These are phyloP conservation scores for Agapornis roseicollis DNA, from an alignment of 2,113 vertebrate genomes.

Conservation along the genomic window DNA sequence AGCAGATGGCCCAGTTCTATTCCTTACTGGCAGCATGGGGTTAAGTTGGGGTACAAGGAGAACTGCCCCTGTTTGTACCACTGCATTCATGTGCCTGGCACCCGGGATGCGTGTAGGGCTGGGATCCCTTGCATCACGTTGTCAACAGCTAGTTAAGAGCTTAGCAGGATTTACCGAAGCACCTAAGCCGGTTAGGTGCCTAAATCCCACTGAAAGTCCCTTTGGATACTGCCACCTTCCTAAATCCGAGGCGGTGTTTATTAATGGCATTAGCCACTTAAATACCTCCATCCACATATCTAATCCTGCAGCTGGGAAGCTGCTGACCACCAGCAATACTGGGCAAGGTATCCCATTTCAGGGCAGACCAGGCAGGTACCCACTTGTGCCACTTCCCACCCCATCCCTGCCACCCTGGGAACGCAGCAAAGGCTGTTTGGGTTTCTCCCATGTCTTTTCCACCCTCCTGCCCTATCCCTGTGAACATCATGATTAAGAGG, in stretches of 20 bases:
- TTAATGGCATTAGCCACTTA: background rate
- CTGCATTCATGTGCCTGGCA: fast-evolving
- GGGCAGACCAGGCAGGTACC: background rate
- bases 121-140: background rate
- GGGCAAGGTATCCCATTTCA: background rate
- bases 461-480: background rate
- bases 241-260: background rate
- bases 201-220: background rate
- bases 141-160: background rate
- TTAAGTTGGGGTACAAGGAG: background rate
- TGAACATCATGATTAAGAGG: fast-evolving
- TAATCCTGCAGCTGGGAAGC: background rate
- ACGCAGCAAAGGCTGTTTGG: background rate
- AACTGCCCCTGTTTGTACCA: background rate
- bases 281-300: background rate
- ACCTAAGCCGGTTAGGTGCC: background rate
- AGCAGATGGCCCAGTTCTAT: background rate
- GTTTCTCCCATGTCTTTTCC: background rate
- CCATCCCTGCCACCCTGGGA: background rate
- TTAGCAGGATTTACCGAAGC: background rate
- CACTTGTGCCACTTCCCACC: background rate
- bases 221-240: background rate
- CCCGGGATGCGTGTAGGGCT: fast-evolving
- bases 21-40: background rate
- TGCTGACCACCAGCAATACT: background rate